Base-by-base conservation (phyloP, 2,797 vertebrate species). In the Danio jaintianensis region DNA sequence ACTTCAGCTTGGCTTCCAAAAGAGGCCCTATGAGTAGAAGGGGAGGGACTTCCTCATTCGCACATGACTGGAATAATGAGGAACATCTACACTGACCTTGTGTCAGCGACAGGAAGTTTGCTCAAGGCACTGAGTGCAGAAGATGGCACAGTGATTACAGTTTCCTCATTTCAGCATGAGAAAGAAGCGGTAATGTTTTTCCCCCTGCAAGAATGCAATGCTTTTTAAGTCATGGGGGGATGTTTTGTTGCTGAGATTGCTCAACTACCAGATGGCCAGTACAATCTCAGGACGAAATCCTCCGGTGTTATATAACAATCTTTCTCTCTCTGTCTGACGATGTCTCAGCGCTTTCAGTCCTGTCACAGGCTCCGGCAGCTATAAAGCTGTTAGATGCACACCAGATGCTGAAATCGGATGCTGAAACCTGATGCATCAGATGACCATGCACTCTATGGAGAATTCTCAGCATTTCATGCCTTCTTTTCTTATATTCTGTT, bases 11-110 rank as follows among this genome's bases (percentile, higher is more conserved):
- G 75, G 16, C 58, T 73, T 77, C 52, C n/a, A 66, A 53, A 22
- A 58, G 18, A 62, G 76, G 40, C 66, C 47, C 38, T 53, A 0
- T 13, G 52, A 56, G 63, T 48, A 48, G 48, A 42, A 73, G 48
- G 48, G 40, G 16, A 47, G 67, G 78, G 59, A 82, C 79, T 87
- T 86, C 84, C 81, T 85, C 81, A 83, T 63, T 3, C 59, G 67
- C 64, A 80, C 83, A 82, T 85, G 83, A 87, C 83, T 82, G 38
- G 84, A 86, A 86, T 87, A 87, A 82, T 83, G 84, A 86, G 55
- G 48, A 80, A 80, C 70, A 15, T 59, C 62, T 63, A 79, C 68
- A 53, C 36, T 18, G 79, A 80, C 53, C 63, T 84, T 86, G 73
- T 84, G 82, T 75, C 76, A 78, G 64, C 53, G 10, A 78, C 53